phyloP scores from a whole-genome alignment of 2,113 vertebrate species.

The Nematolebias whitei region DNA sequence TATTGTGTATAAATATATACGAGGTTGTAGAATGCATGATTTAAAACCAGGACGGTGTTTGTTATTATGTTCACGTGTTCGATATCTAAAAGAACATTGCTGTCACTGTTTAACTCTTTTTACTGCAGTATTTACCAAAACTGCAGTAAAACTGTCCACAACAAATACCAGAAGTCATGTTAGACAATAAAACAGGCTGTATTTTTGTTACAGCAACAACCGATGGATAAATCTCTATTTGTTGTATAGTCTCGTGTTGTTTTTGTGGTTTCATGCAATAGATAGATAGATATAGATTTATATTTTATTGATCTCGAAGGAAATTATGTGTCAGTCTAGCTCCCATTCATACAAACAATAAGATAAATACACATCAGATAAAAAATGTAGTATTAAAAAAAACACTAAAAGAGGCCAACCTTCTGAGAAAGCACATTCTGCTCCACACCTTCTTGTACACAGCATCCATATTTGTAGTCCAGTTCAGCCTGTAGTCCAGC shows the following conservation, averaged over 20 bases:
- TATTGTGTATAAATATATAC: not conserved
- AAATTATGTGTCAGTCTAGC: no score
- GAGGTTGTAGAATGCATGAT: constrained; percentile 39
- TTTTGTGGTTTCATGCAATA: no score
- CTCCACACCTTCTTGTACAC: no score
- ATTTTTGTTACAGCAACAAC: constrained; percentile 47
- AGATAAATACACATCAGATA: no score
- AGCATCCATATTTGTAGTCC: no score
- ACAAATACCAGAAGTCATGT: constrained; percentile 21
- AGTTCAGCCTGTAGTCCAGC: no score
- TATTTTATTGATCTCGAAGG: no score
- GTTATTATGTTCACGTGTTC: constrained; percentile 7
- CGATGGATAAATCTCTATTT: not conserved
- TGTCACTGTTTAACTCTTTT: not conserved
- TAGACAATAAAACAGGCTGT: constrained; percentile 61
- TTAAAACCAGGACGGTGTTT: not conserved
- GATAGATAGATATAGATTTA: no score
- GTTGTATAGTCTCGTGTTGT: not conserved
- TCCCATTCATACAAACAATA: no score
- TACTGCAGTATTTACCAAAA: constrained; percentile 15
- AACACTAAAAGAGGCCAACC: no score
- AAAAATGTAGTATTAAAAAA: no score
- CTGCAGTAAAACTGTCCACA: constrained; percentile 3
- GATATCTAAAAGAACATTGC: constrained; percentile 6
- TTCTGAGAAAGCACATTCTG: no score